Percentiles rank a stretch among this genome's conserved stretches.
phyloP scores from a whole-genome alignment of 2,888 invertebrate genomes.

The Scaptomyza caliginosa region DNA sequence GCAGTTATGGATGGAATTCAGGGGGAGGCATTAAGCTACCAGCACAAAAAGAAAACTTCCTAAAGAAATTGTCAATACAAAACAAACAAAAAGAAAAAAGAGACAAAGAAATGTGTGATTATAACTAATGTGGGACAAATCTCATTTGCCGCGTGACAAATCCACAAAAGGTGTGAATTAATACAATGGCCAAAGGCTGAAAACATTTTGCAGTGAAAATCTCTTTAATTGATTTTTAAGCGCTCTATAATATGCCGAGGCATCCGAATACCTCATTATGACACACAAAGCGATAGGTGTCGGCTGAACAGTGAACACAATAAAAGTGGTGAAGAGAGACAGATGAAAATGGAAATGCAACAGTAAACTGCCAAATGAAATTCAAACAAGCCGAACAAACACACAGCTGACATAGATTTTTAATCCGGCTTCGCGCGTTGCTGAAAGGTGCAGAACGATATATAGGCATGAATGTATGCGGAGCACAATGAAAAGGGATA shows the following conservation, averaged over 20 bases:
- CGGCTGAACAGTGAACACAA: constrained; percentile 50
- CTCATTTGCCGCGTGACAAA: constrained; percentile 41
- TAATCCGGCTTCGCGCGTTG: constrained; percentile 45
- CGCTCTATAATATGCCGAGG: constrained; percentile 46
- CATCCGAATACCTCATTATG: constrained; percentile 45
- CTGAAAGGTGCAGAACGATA: constrained; percentile 60
- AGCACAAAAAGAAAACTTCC: constrained; percentile 17
- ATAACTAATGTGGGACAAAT: constrained; percentile 39
- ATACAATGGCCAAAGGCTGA: constrained; percentile 30
- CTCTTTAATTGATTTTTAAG: constrained; percentile 70
- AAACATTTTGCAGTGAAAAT: constrained; percentile 43
- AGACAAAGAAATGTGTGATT: background rate
- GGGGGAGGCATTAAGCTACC: constrained; percentile 18
- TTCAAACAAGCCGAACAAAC: constrained; percentile 48
- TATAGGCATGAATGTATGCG: background rate
- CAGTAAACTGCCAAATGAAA: constrained; percentile 51
- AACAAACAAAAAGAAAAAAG: background rate
- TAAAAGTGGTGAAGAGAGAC: background rate
- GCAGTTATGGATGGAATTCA: constrained; percentile 31
- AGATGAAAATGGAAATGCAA: constrained; percentile 17
- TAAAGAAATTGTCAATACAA: background rate
- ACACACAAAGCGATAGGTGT: constrained; percentile 58
- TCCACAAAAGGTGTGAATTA: constrained; percentile 20
- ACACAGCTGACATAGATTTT: constrained; percentile 41
- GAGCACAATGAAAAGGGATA: constrained; percentile 36